Conservation (phyloP, 1,140 invertebrate species). For the Eumaeus atala region DNA sequence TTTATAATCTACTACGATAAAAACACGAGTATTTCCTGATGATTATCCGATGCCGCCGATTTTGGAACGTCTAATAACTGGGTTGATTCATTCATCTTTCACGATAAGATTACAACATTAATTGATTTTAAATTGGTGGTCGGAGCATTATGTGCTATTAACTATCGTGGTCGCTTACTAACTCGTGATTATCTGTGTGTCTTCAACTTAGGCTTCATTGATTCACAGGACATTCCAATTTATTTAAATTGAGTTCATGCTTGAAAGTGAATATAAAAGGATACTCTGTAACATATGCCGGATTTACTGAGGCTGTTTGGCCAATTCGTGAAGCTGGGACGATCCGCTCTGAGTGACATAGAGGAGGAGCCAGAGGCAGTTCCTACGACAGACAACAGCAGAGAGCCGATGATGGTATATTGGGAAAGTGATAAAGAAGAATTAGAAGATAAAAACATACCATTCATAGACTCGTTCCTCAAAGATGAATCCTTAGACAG, state of each 20-base stretch:
- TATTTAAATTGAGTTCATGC: conserved; percentile 45
- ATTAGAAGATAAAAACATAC: conserved; percentile 43
- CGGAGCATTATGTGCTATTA: conserved; percentile 30
- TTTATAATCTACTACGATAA: conserved; percentile 13
- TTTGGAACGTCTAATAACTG: conserved; percentile 29
- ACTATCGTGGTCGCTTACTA: conserved; percentile 33
- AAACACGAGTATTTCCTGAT: background rate
- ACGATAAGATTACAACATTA: conserved; percentile 31
- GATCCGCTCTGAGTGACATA: conserved; percentile 35
- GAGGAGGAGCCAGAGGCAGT: conserved; percentile 36
- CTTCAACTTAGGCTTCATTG: conserved; percentile 68
- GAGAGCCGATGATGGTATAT: conserved; percentile 60
- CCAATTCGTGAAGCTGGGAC: conserved; percentile 59
- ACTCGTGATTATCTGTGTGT: conserved; percentile 67
- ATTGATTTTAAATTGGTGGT: conserved; percentile 9
- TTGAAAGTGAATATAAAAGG: conserved; percentile 47
- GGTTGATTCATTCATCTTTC: conserved; percentile 34
- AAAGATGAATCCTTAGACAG: conserved; percentile 49
- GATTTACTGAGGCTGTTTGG: conserved; percentile 50
- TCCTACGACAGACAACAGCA: conserved; percentile 30
- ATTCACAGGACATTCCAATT: conserved; percentile 69
- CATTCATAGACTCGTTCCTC: conserved; percentile 53
- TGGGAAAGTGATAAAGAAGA: conserved; percentile 60
- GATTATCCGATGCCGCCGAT: conserved; percentile 7
- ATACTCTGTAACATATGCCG: conserved; percentile 58